Evolutionary conservation across 2,797 vertebrate species (phyloP).

Genomic region (Melanotaenia pygmaea): DNA sequence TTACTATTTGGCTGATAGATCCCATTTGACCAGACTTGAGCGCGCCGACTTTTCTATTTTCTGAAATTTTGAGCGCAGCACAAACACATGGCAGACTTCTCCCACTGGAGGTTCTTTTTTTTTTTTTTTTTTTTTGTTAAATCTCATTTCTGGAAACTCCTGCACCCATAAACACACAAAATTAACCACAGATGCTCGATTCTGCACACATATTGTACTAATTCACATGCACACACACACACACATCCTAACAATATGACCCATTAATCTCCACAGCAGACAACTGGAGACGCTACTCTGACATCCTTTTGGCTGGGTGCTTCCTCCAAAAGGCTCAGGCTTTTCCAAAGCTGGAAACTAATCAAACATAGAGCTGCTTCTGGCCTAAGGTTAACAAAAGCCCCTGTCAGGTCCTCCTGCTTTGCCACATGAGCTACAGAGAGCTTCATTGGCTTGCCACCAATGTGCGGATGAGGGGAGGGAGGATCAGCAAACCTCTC

Average conservation of each 20-base stretch:
- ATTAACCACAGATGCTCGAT: conserved; percentile 71
- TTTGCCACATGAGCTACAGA: conserved; percentile 73
- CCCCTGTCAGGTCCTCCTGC: conserved; percentile 77
- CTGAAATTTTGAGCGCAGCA: conserved; percentile 69
- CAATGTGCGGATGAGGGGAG: conserved; percentile 62
- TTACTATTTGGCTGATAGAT: conserved; percentile 59
- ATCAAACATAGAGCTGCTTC: conserved; percentile 79
- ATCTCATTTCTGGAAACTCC: conserved; percentile 55
- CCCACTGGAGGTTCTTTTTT: conserved; percentile 33
- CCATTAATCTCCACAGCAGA: conserved; percentile 80
- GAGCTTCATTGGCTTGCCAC: conserved; percentile 74
- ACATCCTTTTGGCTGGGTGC: conserved; percentile 77
- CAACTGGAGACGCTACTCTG: conserved; percentile 79
- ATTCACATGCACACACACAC: conserved; percentile 32
- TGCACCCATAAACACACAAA: conserved; percentile 65
- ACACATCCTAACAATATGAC: conserved; percentile 70
- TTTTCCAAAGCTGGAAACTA: conserved; percentile 79
- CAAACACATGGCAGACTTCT: conserved; percentile 63
- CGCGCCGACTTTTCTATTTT: conserved; percentile 57
- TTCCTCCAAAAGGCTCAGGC: conserved; percentile 72
- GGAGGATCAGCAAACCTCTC: conserved; percentile 78
- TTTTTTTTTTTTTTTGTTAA: neutral
- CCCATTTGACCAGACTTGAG: conserved; percentile 45
- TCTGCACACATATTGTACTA: conserved; percentile 62
- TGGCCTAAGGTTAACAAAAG: conserved; percentile 81